phyloP scores from a whole-genome alignment of 2,888 invertebrate genomes.

The Rhaphigaster nebulosa region DNA sequence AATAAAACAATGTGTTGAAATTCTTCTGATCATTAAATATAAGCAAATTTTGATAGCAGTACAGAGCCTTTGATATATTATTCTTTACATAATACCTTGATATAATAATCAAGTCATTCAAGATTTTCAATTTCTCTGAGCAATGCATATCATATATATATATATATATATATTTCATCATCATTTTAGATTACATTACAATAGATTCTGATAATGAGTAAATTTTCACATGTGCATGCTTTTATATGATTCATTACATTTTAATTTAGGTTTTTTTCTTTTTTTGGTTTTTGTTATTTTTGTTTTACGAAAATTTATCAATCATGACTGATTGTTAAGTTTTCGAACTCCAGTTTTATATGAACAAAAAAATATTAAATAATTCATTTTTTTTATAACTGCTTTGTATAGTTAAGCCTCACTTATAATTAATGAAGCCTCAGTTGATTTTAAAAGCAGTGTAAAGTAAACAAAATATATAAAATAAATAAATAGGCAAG shows the following conservation, averaged over 20 bases:
- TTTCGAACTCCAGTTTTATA: background rate
- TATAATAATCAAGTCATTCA: background rate
- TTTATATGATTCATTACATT: background rate
- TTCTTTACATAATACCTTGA: background rate
- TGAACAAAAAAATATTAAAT: background rate
- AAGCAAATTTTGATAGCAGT: background rate
- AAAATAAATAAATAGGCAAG: conserved; percentile 20
- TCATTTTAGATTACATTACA: background rate
- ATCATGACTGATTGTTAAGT: conserved; percentile 21
- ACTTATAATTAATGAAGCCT: conserved; percentile 17
- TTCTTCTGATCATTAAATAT: too few species aligned
- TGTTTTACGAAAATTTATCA: conserved; percentile 43
- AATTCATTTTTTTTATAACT: conserved; percentile 10
- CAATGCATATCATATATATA: conserved; percentile 30
- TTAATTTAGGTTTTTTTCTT: background rate
- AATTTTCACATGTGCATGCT: conserved; percentile 8
- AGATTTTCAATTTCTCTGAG: background rate
- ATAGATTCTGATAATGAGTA: too few species aligned
- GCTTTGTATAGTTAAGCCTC: conserved; percentile 36
- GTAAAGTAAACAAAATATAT: conserved; percentile 15
- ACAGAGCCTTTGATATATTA: background rate
- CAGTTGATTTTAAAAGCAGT: background rate
- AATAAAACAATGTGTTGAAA: background rate
- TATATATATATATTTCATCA: background rate
- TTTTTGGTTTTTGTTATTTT: background rate